Conservation (phyloP, 2,113 vertebrate genomes). For the Gymnocephalus cernua region DNA sequence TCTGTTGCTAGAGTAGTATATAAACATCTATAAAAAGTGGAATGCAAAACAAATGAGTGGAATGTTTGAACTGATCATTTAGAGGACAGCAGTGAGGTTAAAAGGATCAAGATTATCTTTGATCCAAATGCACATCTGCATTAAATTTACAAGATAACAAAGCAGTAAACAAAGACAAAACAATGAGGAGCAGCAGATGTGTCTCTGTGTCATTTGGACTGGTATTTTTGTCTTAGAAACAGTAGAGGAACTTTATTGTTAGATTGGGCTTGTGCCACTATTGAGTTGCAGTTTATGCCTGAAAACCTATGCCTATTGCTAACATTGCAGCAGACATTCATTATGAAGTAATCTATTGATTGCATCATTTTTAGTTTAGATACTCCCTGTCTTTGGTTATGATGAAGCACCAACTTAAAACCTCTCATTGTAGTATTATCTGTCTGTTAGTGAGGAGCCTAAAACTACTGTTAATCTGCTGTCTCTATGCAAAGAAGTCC, state of each 20-base stretch:
- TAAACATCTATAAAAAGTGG: no score
- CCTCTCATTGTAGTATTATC: background rate
- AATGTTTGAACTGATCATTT: background rate
- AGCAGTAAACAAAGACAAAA: background rate
- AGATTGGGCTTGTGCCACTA: background rate
- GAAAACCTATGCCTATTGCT: background rate
- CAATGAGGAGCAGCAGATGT: constrained; percentile 4
- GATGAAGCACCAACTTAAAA: background rate
- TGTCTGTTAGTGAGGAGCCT: background rate
- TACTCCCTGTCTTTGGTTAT: background rate
- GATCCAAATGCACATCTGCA: constrained; percentile 8
- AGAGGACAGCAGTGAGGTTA: background rate
- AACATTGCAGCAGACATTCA: background rate
- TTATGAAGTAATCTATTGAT: background rate
- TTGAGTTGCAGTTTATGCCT: background rate
- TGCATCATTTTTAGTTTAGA: background rate
- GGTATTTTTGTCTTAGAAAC: background rate
- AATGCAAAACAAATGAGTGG: no score
- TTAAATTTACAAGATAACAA: background rate
- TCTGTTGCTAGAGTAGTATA: no score
- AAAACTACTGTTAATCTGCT: background rate
- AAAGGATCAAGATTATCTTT: background rate
- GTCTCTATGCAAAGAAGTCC: background rate
- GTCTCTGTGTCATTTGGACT: background rate
- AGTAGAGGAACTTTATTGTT: background rate